Percentiles rank a stretch among this genome's conserved stretches.
These are phyloP conservation scores for Tympanuchus pallidicinctus DNA, from an alignment of 2,113 vertebrate genomes.

Conservation along the genomic window DNA sequence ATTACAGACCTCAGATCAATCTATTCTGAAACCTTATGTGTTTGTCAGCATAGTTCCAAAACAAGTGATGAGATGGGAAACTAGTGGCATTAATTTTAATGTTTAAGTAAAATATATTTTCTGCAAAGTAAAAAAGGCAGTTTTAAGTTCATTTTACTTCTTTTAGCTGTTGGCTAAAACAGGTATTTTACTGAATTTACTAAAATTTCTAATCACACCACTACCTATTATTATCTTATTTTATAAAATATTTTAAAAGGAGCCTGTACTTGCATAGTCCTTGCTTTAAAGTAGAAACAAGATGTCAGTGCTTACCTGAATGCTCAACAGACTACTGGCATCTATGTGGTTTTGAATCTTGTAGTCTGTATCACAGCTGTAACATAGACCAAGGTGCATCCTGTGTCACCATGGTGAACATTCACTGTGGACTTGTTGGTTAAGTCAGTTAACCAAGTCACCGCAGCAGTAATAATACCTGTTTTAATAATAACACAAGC, in stretches of 20 bases:
- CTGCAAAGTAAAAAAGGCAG: constrained; percentile 16
- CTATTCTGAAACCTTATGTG: not conserved
- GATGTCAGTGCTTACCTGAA: not conserved
- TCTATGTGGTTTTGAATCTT: not conserved
- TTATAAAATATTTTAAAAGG: not conserved
- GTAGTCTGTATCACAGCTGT: not conserved
- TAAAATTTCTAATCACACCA: constrained; percentile 20
- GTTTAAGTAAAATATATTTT: not conserved
- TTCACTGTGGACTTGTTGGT: not conserved
- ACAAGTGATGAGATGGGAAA: constrained; percentile 66
- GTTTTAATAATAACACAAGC: constrained; percentile 65
- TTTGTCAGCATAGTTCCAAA: constrained; percentile 67
- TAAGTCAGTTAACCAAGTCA: not conserved
- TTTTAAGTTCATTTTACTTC: not conserved
- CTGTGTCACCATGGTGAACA: fast-evolving
- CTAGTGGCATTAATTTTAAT: constrained; percentile 15
- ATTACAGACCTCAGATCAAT: not conserved
- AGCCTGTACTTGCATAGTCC: not conserved
- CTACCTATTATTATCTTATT: not conserved
- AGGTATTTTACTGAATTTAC: constrained; percentile 74
- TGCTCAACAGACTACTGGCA: not conserved
- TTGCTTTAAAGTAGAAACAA: not conserved
- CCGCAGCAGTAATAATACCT: constrained; percentile 69
- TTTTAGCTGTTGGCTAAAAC: constrained; percentile 74
- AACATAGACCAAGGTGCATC: not conserved